phyloP scores from a whole-genome alignment of 1,140 invertebrate species.

The Lucilia sericata region DNA sequence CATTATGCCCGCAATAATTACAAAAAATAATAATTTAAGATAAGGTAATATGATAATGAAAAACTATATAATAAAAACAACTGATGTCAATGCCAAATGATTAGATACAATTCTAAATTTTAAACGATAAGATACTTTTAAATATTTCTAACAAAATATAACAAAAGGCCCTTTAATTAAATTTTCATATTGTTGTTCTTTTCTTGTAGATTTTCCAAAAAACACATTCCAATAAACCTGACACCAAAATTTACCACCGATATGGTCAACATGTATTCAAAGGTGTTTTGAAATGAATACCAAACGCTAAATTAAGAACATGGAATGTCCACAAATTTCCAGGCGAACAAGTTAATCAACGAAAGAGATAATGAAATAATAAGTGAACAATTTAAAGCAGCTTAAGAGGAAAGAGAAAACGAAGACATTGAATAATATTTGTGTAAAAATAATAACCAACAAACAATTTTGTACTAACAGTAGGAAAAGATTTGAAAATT shows the following conservation, averaged over 20 bases:
- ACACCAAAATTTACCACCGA: not conserved
- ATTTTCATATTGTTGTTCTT: not conserved
- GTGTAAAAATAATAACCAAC: not conserved
- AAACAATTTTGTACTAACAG: not conserved
- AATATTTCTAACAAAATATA: not conserved
- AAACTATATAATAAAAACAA: not conserved
- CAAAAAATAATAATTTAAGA: not conserved
- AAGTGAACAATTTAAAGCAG: not conserved
- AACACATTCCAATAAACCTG: conserved; percentile 13
- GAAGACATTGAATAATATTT: not conserved
- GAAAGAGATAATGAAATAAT: not conserved
- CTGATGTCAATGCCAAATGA: conserved; percentile 11
- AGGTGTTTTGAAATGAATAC: not conserved
- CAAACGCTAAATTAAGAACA: not conserved
- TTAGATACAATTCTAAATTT: not conserved
- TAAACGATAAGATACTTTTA: not conserved
- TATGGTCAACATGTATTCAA: not conserved
- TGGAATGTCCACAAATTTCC: conserved; percentile 19
- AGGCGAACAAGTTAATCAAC: not conserved
- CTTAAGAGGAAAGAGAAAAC: not conserved
- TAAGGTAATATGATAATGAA: not conserved
- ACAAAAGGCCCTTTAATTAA: not conserved
- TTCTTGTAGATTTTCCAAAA: conserved; percentile 3
- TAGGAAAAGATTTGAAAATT: no score
- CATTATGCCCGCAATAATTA: not conserved